Evolutionary conservation across 92 coral and sea anemone genomes (phyloP), one percentile per base, ranked within the genome.

Genomic region (Phenganax marumi): DNA sequence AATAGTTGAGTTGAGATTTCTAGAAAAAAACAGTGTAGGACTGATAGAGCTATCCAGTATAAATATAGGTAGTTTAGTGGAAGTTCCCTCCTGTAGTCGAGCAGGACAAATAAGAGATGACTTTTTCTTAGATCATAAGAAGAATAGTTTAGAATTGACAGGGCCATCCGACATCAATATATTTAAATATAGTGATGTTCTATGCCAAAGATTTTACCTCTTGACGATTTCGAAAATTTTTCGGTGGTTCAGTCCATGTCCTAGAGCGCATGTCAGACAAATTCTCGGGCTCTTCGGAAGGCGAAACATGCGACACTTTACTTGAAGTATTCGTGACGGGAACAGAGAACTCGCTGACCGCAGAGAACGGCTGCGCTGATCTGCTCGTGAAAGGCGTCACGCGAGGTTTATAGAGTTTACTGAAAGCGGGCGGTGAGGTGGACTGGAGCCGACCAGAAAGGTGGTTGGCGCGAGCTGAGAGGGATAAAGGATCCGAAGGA

Each of bases 381-480:
- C 89, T 90, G 70, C 97, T 95, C 10, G 98, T 91, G 84, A 92
- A 95, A 58, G 84, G 90, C 12, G 43, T 5, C 43, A 33, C 43
- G 43, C 43, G 43, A 33, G 43, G 89, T 55, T 87, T 90, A 46
- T 87, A 50, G 19, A 94, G 90, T 49, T 97, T 87, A 23, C 88
- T 91, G 14, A 92, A 89, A 12, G 91, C 98, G 0, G 97, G 97
- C 8, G 92, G 93, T 16, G 91, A 78, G 12, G 88, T 51, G 10
- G 92, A 86, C 70, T 81, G 89, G 6, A 87, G 81, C 50, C 85
- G 72, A 63, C 81, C 87, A 12, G 68, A 60, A 3, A 58, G 47
- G 46, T 77, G 78, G 68, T 72, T 53, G 33, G 55, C 75, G 12
- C 76, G 84, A 17, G 52, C 70, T 33, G 88, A 65, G 18, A 73